These are phyloP conservation scores for Lasioglossum calceatum DNA, from an alignment of 2,888 invertebrate genomes.

Conservation along the genomic window DNA sequence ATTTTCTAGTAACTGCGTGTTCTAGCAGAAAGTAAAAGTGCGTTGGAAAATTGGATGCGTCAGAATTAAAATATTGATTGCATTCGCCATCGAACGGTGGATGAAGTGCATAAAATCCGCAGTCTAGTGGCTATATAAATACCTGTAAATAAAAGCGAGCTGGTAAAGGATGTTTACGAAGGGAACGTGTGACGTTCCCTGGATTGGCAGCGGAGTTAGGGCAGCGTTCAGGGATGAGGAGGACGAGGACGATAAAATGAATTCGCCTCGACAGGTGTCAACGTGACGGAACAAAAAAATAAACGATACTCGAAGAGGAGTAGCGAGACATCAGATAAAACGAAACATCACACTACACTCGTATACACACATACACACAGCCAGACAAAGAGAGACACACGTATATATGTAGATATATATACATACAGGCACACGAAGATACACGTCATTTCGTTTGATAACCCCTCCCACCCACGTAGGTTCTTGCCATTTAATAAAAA, in stretches of 20 bases:
- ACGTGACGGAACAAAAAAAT: conserved; percentile 45
- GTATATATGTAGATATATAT: not conserved
- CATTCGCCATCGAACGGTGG: not conserved
- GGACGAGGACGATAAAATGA: not conserved
- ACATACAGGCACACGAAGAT: conserved; percentile 19
- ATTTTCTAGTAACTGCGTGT: not conserved
- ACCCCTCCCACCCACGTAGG: conserved; percentile 55
- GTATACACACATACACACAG: not conserved
- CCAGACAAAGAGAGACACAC: not conserved
- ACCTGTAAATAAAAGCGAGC: conserved; percentile 64
- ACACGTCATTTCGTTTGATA: conserved; percentile 62
- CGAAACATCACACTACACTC: conserved; percentile 61
- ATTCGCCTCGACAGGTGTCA: conserved; percentile 37
- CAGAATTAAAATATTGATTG: not conserved
- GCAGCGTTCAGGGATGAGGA: conserved; percentile 9
- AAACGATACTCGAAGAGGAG: conserved; percentile 60
- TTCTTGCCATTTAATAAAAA: conserved; percentile 76
- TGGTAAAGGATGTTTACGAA: conserved; percentile 28
- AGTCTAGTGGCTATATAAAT: conserved; percentile 43
- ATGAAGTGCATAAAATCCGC: not conserved
- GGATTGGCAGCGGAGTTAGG: not conserved
- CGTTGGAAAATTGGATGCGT: not conserved
- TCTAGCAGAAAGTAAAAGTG: not conserved
- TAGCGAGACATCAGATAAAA: conserved; percentile 44
- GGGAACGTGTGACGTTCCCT: conserved; percentile 28